Base-by-base conservation (phyloP, 1,140 invertebrate species). In the Leptonema lineaticorne region DNA sequence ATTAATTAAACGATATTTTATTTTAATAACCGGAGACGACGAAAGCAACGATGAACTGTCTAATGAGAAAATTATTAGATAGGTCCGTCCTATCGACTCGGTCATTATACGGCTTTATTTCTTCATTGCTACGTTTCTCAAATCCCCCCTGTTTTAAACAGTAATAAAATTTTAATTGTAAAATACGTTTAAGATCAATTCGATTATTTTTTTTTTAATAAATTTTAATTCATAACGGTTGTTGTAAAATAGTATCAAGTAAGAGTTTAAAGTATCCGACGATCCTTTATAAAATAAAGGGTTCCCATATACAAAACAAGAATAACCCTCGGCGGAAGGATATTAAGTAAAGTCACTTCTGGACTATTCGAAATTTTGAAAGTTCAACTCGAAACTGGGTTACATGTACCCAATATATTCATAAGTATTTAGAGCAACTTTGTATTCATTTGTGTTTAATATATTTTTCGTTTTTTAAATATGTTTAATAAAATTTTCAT, bases 401-500 rank as follows among this genome's bases (percentile, higher is more conserved):
- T 48, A 18, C n/a, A n/a, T 48, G 9, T 48, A 53, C 50, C 24
- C 20, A 53, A 53, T 53, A 53, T 53, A 53, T n/a, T n/a, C n/a
- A n/a, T n/a, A n/a, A n/a, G n/a, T n/a, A n/a, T 53, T 53, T 26
- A 3, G 50, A 53, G 50, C 22, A 53, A 53, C 50, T 53, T 53
- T 26, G 8, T 20, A 53, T 53, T n/a, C n/a, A n/a, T n/a, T n/a
- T n/a, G n/a, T n/a, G n/a, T n/a, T n/a, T n/a, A n/a, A n/a, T n/a
- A n/a, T n/a, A n/a, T n/a, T n/a, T n/a, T n/a, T n/a, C n/a, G n/a
- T n/a, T n/a, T n/a, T n/a, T n/a, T n/a, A n/a, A n/a, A n/a, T n/a
- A n/a, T n/a, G n/a, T n/a, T n/a, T n/a, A n/a, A n/a, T n/a, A n/a
- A n/a, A n/a, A n/a, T n/a, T n/a, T n/a, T n/a, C n/a, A n/a, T n/a